Evolutionary conservation across 1,140 invertebrate species (phyloP).

Genomic region (Danaus melanippus): DNA sequence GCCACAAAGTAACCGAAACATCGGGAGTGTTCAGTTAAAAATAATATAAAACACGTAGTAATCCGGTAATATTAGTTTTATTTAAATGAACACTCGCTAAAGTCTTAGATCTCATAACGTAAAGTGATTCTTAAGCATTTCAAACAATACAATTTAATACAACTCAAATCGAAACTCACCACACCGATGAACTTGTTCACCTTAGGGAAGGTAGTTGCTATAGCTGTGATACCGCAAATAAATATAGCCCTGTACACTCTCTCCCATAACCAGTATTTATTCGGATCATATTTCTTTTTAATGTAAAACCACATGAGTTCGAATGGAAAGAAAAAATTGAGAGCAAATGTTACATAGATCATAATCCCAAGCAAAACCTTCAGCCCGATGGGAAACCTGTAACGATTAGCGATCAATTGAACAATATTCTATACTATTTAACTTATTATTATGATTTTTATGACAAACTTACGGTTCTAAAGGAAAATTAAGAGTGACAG

Average conservation of each 20-base stretch:
- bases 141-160: too few species aligned
- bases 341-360: slow-evolving; percentile 53
- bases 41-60: neutral
- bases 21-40: neutral
- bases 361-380: slow-evolving; percentile 49
- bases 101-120: neutral
- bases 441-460: neutral
- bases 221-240: slow-evolving; percentile 35
- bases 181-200: slow-evolving; percentile 52
- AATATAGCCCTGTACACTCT: slow-evolving; percentile 45
- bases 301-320: slow-evolving; percentile 55
- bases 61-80: too few species aligned
- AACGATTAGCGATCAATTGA: slow-evolving; percentile 5
- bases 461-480: slow-evolving; percentile 28
- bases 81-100: too few species aligned
- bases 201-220: slow-evolving; percentile 51
- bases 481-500: slow-evolving; percentile 44
- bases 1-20: too few species aligned
- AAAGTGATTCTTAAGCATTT: neutral
- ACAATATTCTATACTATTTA: neutral
- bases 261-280: slow-evolving; percentile 48
- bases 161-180: slow-evolving; percentile 23
- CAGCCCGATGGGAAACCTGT: slow-evolving; percentile 45
- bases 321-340: slow-evolving; percentile 59
- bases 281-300: slow-evolving; percentile 35